phyloP scores from a whole-genome alignment of 2,888 invertebrate genomes.

The Diabrotica balteata region DNA sequence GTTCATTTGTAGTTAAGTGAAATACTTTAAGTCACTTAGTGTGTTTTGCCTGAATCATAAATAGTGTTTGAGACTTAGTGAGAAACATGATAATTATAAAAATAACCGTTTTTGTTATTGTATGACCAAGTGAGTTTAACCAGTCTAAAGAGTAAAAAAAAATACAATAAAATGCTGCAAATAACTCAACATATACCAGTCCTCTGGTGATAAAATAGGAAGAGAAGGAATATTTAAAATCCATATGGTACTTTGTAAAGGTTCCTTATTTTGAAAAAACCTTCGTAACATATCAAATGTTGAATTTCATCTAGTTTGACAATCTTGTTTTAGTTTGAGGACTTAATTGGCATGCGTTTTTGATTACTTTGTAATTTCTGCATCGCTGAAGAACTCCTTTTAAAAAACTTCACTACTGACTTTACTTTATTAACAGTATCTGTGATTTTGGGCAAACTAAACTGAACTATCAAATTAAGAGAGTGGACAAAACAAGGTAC shows the following conservation, averaged over 20 bases:
- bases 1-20: too few species aligned
- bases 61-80: too few species aligned
- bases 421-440: background rate
- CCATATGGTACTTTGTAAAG: background rate
- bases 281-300: background rate
- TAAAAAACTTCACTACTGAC: conserved; percentile 11
- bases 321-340: background rate
- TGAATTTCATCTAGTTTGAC: too few species aligned
- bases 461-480: conserved; percentile 3
- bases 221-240: background rate
- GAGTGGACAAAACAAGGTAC: conserved; percentile 4
- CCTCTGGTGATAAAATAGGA: background rate
- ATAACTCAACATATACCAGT: too few species aligned
- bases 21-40: too few species aligned
- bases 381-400: conserved; percentile 2
- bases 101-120: too few species aligned
- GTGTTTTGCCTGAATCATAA: too few species aligned
- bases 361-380: conserved; percentile 2
- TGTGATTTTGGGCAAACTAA: background rate
- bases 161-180: too few species aligned
- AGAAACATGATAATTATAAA: too few species aligned
- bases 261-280: background rate
- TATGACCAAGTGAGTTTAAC: too few species aligned
- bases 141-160: too few species aligned
- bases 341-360: background rate